A percentile compares a stretch with the other conserved stretches of the same genome.
Conservation (phyloP, 1,140 invertebrate genomes). For the Scaptomyza montana region DNA sequence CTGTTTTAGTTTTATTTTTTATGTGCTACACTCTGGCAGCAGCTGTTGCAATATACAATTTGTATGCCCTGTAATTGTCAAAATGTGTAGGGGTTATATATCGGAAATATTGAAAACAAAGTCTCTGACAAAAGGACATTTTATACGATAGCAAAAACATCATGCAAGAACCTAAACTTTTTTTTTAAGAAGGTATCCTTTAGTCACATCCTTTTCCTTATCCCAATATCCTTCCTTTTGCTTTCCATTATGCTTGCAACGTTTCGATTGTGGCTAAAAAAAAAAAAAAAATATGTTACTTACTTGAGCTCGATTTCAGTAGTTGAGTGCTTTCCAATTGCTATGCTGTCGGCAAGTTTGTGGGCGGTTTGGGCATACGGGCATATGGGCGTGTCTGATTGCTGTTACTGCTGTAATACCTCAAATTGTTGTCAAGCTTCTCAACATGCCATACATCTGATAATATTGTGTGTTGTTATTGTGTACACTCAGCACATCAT, state of each 20-base stretch:
- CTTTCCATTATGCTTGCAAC: neutral
- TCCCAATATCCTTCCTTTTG: conserved; percentile 1
- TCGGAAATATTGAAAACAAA: no score
- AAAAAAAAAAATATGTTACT: conserved; percentile 57
- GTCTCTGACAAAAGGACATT: no score
- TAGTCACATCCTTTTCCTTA: neutral
- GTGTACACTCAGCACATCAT: conserved; percentile 69
- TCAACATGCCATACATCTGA: conserved; percentile 30
- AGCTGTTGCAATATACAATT: conserved; percentile 42
- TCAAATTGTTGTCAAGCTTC: conserved; percentile 51
- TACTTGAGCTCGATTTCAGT: conserved; percentile 78
- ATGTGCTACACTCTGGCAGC: conserved; percentile 14
- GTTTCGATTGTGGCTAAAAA: conserved; percentile 26
- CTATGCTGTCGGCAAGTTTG: conserved; percentile 34
- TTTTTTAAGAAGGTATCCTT: neutral
- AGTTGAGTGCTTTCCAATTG: conserved; percentile 76
- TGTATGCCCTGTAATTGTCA: conserved; percentile 19
- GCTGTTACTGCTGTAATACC: conserved; percentile 31
- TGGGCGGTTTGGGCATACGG: no score
- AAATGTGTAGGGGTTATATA: no score
- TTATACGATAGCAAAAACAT: no score
- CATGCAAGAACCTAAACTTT: no score
- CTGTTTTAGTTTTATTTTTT: conserved; percentile 17
- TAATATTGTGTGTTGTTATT: conserved; percentile 19
- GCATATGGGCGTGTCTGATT: conserved; percentile 30